A percentile compares a stretch with the other conserved stretches of the same genome.
Conservation (phyloP, 2,113 vertebrate genomes). For the Tetraodon nigroviridis region DNA sequence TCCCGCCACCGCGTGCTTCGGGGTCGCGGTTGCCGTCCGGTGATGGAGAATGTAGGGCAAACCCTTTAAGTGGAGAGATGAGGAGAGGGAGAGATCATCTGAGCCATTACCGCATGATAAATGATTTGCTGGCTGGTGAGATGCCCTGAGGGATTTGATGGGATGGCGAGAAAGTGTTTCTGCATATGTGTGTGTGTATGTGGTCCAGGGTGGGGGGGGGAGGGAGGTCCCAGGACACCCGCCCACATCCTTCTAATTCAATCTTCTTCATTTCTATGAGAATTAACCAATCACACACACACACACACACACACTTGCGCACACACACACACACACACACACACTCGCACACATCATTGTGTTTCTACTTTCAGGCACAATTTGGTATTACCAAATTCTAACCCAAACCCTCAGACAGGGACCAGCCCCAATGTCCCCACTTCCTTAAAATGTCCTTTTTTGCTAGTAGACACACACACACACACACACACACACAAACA, state of each 20-base stretch:
- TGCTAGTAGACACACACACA: constrained; percentile 14
- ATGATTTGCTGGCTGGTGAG: constrained; percentile 62
- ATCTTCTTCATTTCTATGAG: constrained; percentile 44
- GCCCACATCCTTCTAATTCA: constrained; percentile 44
- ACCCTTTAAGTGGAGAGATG: constrained; percentile 58
- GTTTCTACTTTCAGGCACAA: neutral
- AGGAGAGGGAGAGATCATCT: constrained; percentile 58
- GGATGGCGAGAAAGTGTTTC: neutral
- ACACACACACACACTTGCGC: constrained; percentile 3
- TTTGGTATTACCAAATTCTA: too few relatives aligned
- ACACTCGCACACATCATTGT: neutral
- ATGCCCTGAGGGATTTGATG: constrained; percentile 45
- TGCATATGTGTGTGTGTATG: neutral
- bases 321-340: neutral
- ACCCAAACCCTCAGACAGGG: too few relatives aligned
- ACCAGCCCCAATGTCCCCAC: too few relatives aligned
- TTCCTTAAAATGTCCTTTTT: neutral
- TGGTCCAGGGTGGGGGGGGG: too few relatives aligned
- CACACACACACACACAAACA: constrained; percentile 7
- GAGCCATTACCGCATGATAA: constrained; percentile 68
- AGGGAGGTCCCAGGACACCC: constrained; percentile 40
- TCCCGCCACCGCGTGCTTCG: constrained; percentile 2
- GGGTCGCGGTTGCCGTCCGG: constrained; percentile 13
- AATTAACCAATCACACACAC: constrained; percentile 1
- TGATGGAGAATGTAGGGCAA: constrained; percentile 64